Evolutionary conservation across 1,140 invertebrate genomes (phyloP).

Genomic region (Charaxes varanes): DNA sequence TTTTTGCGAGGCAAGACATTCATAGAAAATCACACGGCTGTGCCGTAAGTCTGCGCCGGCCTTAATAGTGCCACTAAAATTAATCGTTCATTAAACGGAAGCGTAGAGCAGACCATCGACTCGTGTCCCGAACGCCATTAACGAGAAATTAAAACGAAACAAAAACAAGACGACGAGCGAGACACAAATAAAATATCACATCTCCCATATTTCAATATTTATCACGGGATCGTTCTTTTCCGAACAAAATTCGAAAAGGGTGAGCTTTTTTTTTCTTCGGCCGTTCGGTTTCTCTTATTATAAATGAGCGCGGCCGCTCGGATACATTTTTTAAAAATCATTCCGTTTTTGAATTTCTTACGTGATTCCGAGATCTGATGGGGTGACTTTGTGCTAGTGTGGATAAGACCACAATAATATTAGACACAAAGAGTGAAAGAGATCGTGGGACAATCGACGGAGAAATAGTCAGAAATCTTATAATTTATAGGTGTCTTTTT

Average conservation of each 20-base stretch:
- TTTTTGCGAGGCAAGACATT: no score
- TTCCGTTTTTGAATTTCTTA: constrained; percentile 49
- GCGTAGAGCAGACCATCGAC: constrained; percentile 18
- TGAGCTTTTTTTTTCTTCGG: constrained; percentile 33
- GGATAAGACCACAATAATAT: constrained; percentile 3
- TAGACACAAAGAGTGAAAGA: no score
- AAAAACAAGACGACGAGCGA: constrained; percentile 7
- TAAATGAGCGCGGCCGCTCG: constrained; percentile 45
- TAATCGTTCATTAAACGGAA: constrained; percentile 30
- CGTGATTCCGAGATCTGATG: constrained; percentile 25
- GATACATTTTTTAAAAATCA: constrained; percentile 56
- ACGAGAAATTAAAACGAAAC: constrained; percentile 19
- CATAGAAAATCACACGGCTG: neutral
- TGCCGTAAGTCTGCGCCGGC: neutral
- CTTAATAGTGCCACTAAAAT: constrained; percentile 18
- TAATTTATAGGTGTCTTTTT: no score
- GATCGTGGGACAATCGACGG: no score
- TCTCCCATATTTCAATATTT: constrained; percentile 70
- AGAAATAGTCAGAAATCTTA: no score
- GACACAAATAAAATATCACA: constrained; percentile 23
- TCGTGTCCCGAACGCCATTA: constrained; percentile 20
- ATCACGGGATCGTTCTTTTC: constrained; percentile 64
- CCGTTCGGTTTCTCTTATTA: constrained; percentile 50
- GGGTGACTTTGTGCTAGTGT: constrained; percentile 1
- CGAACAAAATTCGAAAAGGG: constrained; percentile 58